A percentile compares a stretch with the other conserved stretches of the same genome.
phyloP scores from a whole-genome alignment of 2,113 vertebrate species.

The Leptobrachium leishanense region DNA sequence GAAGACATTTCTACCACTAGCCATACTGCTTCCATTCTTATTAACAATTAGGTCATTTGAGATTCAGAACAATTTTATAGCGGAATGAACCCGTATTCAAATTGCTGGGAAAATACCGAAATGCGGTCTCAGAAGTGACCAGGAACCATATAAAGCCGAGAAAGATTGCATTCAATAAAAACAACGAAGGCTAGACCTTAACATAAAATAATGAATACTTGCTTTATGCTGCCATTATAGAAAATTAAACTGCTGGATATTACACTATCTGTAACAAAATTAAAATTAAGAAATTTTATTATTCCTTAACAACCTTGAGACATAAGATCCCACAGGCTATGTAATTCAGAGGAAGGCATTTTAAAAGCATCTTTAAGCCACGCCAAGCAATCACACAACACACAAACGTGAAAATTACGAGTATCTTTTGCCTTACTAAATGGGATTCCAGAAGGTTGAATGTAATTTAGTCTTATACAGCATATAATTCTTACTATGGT shows the following conservation, averaged over 20 bases:
- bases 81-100: slow-evolving; percentile 26
- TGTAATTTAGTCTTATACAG: too few relatives aligned
- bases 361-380: slow-evolving; percentile 28
- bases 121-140: slow-evolving; percentile 26
- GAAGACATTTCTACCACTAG: too few relatives aligned
- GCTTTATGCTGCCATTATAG: slow-evolving; percentile 40
- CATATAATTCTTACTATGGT: too few relatives aligned
- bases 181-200: slow-evolving; percentile 6
- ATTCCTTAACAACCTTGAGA: slow-evolving; percentile 41
- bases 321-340: slow-evolving; percentile 39
- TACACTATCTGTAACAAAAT: slow-evolving; percentile 43
- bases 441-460: too few relatives aligned
- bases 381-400: slow-evolving; percentile 33
- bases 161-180: slow-evolving; percentile 26
- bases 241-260: slow-evolving; percentile 46
- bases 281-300: slow-evolving; percentile 45
- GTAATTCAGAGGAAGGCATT: slow-evolving; percentile 43
- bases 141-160: slow-evolving; percentile 29
- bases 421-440: neutral
- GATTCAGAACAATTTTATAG: slow-evolving; percentile 28
- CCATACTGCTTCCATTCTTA: too few relatives aligned
- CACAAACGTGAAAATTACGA: slow-evolving; percentile 14
- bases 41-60: slow-evolving; percentile 1
- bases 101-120: slow-evolving; percentile 34
- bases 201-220: slow-evolving; percentile 24